Conservation (phyloP, 2,888 invertebrate genomes). For the Pseudeuparius sepicola region DNA sequence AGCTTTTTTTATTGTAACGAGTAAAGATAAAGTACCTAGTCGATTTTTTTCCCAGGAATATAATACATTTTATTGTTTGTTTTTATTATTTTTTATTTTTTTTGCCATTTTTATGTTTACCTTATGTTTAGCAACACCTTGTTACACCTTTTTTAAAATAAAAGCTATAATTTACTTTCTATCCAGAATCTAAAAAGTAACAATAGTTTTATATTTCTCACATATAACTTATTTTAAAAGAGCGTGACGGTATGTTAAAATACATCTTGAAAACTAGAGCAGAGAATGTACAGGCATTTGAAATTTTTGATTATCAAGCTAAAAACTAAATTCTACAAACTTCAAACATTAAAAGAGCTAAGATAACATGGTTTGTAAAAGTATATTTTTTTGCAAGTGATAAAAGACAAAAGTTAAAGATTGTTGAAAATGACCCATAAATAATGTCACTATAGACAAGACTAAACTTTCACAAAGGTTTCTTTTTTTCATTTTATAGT, state of each 20-base stretch:
- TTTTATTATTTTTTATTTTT: constrained; percentile 1
- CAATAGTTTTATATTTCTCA: neutral
- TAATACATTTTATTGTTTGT: constrained; percentile 1
- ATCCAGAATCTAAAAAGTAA: neutral
- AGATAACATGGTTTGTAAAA: too few relatives aligned
- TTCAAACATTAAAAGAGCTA: neutral
- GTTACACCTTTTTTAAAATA: neutral
- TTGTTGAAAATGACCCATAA: constrained; percentile 2
- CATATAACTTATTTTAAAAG: constrained; percentile 1
- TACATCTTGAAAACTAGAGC: neutral
- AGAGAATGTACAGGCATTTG: neutral
- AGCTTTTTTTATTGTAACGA: neutral
- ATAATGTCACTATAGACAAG: too few relatives aligned
- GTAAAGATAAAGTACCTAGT: neutral
- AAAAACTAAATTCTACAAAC: neutral
- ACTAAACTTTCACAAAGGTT: too few relatives aligned
- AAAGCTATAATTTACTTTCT: neutral
- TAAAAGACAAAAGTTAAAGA: neutral
- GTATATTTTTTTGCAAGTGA: constrained; percentile 1
- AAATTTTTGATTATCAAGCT: constrained; percentile 1
- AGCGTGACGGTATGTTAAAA: constrained; percentile 2
- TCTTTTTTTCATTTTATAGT: too few relatives aligned
- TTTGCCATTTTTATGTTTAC: neutral
- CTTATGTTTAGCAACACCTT: neutral
- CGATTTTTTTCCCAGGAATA: neutral